Conservation (phyloP, 1,140 invertebrate species). For the Cepaea nemoralis region DNA sequence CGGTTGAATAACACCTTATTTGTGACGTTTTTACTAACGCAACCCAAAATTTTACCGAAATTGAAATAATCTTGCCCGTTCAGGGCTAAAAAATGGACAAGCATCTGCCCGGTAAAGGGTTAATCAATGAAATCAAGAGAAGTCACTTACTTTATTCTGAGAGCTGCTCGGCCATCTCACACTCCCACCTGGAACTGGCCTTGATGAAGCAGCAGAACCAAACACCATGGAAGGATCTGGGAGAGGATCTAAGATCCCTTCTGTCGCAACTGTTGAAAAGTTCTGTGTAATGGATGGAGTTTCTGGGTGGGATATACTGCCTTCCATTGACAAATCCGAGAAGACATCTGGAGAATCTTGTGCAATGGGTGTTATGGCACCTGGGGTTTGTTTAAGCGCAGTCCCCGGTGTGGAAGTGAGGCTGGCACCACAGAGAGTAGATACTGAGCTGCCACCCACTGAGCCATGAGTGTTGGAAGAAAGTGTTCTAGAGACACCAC, state of each 20-base stretch:
- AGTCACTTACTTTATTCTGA: neutral
- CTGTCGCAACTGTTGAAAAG: neutral
- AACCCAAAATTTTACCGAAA: too few relatives aligned
- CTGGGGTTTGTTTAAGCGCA: constrained; percentile 12
- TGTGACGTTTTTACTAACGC: too few relatives aligned
- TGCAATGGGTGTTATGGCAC: constrained; percentile 23
- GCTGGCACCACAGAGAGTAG: neutral
- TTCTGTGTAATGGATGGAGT: neutral
- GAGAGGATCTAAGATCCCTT: neutral
- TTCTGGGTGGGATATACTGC: neutral
- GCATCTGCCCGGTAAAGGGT: too few relatives aligned
- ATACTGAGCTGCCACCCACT: neutral
- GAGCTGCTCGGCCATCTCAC: neutral
- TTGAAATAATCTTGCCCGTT: too few relatives aligned
- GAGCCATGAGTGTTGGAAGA: neutral
- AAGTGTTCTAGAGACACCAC: neutral
- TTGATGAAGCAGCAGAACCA: neutral
- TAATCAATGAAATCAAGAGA: too few relatives aligned
- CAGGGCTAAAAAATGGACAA: too few relatives aligned
- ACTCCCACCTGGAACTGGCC: constrained; percentile 13
- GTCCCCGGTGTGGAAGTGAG: constrained; percentile 27
- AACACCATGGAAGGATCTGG: constrained; percentile 26
- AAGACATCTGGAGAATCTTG: constrained; percentile 3
- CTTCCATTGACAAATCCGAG: constrained; percentile 7
- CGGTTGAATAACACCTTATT: too few relatives aligned